Base-by-base conservation (phyloP, 92 coral and sea anemone genomes). In the Galaxea fascicularis region DNA sequence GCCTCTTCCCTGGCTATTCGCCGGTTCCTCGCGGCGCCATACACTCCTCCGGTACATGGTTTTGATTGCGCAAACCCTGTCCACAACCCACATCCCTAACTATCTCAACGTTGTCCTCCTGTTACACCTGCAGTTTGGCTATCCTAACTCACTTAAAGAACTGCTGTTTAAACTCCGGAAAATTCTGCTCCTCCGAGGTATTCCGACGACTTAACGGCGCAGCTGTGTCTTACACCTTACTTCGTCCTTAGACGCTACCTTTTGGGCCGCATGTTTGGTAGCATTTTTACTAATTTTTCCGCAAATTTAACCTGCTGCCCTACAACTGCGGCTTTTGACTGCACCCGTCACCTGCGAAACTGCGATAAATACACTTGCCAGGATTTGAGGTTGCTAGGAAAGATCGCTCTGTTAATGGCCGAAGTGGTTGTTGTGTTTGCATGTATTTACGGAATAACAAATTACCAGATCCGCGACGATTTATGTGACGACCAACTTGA, bases 201-300 rank as follows among this genome's bases (percentile, higher is more conserved):
- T n/a, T 86, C 15, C 77, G 78, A 60, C 57, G 89, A 18, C 26
- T 71, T 13, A 78, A 57, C 31, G 79, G 77, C 44, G 29, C 70
- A 22, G 18, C 62, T 25, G 71, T 53, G 79, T 13, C 77, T 86
- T 17, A 80, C 78, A 35, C 54, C 58, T 65, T 18, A 44, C 21
- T 41, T 26, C 49, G 1, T 78, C 74, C 5, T 22, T 85, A 4
- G 87, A 89, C 63, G 77, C 84, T 16, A 79, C 87, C 28, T 89
- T 89, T 81, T 89, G 87, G 93, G 89, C 90, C 24, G 68, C 68
- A 10, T 89, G 90, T 71, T 74, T 89, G 30, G 86, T 89, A 41
- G 87, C 83, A 13, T 89, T 89, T 75, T 88, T 78, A n/a, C 66
- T 60, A 80, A 0, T 77, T 89, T 35, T 89, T 84, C 56, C 73